Evolutionary conservation across 2,797 vertebrate genomes (phyloP).

Genomic region (Smutsia gigantea): DNA sequence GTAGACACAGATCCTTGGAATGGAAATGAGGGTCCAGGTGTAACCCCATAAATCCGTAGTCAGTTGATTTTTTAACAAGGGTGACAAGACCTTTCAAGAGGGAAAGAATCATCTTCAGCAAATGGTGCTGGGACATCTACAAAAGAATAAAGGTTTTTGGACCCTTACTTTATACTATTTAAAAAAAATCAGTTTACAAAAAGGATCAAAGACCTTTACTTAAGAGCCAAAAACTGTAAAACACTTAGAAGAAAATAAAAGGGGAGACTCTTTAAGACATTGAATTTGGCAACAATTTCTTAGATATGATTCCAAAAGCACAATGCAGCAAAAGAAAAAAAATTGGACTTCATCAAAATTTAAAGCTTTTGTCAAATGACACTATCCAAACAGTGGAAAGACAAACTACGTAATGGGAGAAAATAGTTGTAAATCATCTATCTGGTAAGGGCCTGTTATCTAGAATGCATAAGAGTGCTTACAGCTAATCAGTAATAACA

Average conservation of each 20-base stretch:
- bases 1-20: neutral
- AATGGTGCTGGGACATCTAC: neutral
- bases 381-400: neutral
- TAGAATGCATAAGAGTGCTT: neutral
- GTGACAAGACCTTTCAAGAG: neutral
- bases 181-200: neutral
- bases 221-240: neutral
- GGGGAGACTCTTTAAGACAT: neutral
- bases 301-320: neutral
- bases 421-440: neutral
- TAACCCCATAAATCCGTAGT: neutral
- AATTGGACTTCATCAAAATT: neutral
- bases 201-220: neutral
- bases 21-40: neutral
- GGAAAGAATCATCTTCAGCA: neutral
- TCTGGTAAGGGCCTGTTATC: neutral
- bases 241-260: neutral
- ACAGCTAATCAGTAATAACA: neutral
- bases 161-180: neutral
- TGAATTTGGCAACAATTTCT: neutral
- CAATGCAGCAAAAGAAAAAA: neutral
- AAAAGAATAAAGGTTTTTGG: neutral
- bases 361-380: neutral
- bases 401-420: neutral
- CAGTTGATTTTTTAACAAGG: neutral